These are phyloP conservation scores for Pomatorhinus ruficollis DNA, from an alignment of 2,113 vertebrate species.

Conservation along the genomic window DNA sequence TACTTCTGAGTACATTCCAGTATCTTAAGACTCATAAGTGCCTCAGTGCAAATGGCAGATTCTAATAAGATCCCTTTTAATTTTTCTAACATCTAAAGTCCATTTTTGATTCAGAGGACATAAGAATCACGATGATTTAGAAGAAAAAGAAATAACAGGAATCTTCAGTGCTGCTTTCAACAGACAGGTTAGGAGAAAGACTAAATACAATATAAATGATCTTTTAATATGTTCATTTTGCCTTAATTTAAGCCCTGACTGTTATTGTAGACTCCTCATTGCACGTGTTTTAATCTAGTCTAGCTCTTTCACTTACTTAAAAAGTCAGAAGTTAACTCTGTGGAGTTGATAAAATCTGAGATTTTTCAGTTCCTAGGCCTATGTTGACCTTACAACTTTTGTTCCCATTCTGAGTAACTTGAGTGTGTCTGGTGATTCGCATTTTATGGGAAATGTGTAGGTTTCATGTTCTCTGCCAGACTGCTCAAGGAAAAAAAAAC, in stretches of 20 bases:
- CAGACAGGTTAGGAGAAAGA: neutral
- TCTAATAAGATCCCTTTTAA: neutral
- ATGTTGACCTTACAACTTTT: neutral
- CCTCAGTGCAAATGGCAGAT: neutral
- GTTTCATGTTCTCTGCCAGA: neutral
- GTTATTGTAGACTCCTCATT: neutral
- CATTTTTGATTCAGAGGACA: neutral
- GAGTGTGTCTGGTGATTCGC: neutral
- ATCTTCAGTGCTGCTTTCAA: neutral
- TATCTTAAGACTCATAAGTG: neutral
- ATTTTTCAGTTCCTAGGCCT: neutral
- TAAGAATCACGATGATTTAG: neutral
- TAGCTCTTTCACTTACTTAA: neutral
- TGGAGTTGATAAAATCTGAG: neutral
- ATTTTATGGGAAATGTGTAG: neutral
- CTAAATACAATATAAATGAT: neutral
- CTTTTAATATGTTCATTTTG: neutral
- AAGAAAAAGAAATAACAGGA: neutral
- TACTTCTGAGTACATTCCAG: neutral
- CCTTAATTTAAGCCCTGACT: neutral
- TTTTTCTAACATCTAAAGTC: neutral
- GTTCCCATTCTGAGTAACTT: neutral
- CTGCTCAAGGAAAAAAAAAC: neutral
- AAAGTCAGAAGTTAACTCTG: neutral
- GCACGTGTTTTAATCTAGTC: neutral